These are phyloP conservation scores for Hartigia nigra DNA, from an alignment of 2,888 invertebrate species.

Conservation along the genomic window DNA sequence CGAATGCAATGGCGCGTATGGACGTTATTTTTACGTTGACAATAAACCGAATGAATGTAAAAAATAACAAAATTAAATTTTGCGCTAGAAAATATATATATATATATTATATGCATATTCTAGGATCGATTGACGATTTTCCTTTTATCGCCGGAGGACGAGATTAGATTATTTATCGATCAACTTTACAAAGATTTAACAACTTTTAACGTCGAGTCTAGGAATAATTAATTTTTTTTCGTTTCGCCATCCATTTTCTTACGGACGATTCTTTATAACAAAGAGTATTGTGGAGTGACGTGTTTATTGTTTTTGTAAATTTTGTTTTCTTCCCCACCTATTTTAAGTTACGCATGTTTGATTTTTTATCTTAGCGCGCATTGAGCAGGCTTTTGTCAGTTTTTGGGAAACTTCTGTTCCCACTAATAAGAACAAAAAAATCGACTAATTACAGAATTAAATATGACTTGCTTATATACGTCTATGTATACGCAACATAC, in stretches of 20 bases:
- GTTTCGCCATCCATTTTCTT: neutral
- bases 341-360: neutral
- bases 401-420: neutral
- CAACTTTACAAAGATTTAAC: neutral
- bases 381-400: neutral
- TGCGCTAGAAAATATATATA: neutral
- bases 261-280: neutral
- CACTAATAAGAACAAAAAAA: neutral
- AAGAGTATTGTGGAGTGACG: neutral
- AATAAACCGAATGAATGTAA: neutral
- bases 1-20: neutral
- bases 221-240: neutral
- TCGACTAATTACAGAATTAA: neutral
- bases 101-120: neutral
- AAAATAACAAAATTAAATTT: neutral
- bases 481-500: neutral
- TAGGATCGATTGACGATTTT: neutral
- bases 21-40: neutral
- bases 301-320: neutral
- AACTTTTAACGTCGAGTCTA: neutral
- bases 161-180: neutral
- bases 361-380: neutral
- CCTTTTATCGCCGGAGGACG: neutral
- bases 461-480: neutral
- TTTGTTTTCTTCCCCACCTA: neutral